These are phyloP conservation scores for Catharus ustulatus DNA, from an alignment of 2,797 vertebrate genomes.

Conservation along the genomic window DNA sequence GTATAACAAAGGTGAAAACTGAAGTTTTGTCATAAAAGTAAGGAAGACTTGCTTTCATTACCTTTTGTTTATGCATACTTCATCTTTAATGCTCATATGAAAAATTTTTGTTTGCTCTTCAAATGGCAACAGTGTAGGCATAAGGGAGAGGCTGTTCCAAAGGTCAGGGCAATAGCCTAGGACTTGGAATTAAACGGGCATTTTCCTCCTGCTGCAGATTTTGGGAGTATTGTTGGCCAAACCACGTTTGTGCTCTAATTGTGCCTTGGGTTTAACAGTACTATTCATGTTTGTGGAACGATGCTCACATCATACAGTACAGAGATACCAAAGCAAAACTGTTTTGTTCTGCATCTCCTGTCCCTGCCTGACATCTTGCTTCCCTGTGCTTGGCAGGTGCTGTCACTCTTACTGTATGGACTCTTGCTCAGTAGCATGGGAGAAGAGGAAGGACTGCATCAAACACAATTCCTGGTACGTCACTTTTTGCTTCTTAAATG, in stretches of 20 bases:
- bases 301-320: not conserved
- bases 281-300: not conserved
- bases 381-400: slow-evolving; percentile 58
- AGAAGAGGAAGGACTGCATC: slow-evolving; percentile 72
- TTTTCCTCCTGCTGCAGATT: not conserved
- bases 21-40: not conserved
- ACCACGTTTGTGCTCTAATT: not conserved
- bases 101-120: slow-evolving; percentile 14
- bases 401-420: slow-evolving; percentile 71
- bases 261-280: not conserved
- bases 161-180: not conserved
- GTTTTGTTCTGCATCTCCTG: not conserved
- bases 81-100: not conserved
- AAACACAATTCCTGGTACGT: slow-evolving; percentile 68
- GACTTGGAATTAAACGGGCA: not conserved
- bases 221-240: not conserved
- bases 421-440: slow-evolving; percentile 74
- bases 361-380: slow-evolving; percentile 10
- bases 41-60: not conserved
- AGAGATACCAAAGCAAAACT: not conserved
- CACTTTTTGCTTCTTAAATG: not conserved
- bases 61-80: not conserved
- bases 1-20: not conserved
- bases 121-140: not conserved
- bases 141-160: slow-evolving; percentile 13